Evolutionary conservation across 1,140 invertebrate genomes (phyloP), one percentile per base, ranked within the genome.

Genomic region (Bombus pyrosoma): DNA sequence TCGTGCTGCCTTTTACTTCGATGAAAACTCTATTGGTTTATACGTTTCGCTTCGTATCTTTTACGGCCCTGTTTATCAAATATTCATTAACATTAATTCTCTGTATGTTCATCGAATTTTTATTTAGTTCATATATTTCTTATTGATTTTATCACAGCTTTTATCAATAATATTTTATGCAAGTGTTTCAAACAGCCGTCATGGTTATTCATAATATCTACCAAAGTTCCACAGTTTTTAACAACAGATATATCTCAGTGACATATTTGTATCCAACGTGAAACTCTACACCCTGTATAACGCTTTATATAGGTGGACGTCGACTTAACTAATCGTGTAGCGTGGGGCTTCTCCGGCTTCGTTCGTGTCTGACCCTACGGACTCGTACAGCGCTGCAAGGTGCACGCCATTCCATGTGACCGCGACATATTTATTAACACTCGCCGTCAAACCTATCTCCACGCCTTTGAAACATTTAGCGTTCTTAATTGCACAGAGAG

Each of bases 251-350:
- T 2, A 32, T 41, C 32, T n/a, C 28, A 22, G 22, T 25, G 73
- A 28, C 25, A 10, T 22, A 37, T 75, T 28, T 57, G 9, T 57
- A 57, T 22, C 1, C 28, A 57, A 62, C 18, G 15, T 12, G 10
- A 39, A 72, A 73, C 2, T 13, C n/a, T 28, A 62, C 82, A 89
- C 53, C 41, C 64, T 18, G 77, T 82, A 32, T 66, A 81, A 72
- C 68, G 74, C 76, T 92, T 92, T 91, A 93, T 93, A 90, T 93
- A 93, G 92, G 92, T 92, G 90, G 90, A 92, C 88, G 89, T 91
- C 87, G 91, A 93, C 91, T 93, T 93, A 93, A 93, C 92, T 93
- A 93, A 93, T 92, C 92, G 91, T 88, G 87, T 91, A 87, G 74
- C 87, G 91, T 68, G 59, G 88, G 93, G 93, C 92, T 93, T 93